Evolutionary conservation across 2,797 vertebrate genomes (phyloP).

Genomic region (Protonibea diacanthus): DNA sequence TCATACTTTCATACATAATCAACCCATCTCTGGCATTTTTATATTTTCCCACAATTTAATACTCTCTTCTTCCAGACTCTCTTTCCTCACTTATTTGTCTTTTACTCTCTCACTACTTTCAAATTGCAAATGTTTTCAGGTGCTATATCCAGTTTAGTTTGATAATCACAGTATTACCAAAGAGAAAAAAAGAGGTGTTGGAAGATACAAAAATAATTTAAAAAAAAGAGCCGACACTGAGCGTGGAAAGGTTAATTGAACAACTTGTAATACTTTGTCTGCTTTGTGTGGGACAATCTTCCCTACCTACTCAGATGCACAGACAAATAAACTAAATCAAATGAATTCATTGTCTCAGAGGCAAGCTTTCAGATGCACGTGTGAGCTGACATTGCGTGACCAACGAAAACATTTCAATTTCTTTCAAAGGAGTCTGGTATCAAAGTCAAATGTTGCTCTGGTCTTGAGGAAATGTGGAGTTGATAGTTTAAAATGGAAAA

Average conservation of each 20-base stretch:
- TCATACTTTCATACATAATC: neutral
- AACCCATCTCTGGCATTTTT: neutral
- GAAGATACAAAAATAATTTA: too few species aligned
- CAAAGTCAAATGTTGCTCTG: conserved; percentile 57
- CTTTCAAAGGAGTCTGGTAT: conserved; percentile 30
- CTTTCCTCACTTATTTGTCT: neutral
- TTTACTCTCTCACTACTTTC: neutral
- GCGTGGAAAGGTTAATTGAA: conserved; percentile 48
- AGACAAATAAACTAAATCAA: conserved; percentile 52
- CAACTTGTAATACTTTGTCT: conserved; percentile 39
- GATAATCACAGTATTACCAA: conserved; percentile 14
- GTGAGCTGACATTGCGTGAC: conserved; percentile 26
- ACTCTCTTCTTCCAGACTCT: neutral
- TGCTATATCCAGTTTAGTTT: conserved; percentile 18
- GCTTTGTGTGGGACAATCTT: conserved; percentile 35
- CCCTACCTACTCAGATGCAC: conserved; percentile 37
- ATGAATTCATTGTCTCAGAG: conserved; percentile 36
- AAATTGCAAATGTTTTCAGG: conserved; percentile 4
- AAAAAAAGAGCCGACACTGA: conserved; percentile 8
- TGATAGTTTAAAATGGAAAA: conserved; percentile 57
- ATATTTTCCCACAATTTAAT: neutral
- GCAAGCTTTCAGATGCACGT: conserved; percentile 25
- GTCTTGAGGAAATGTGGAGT: conserved; percentile 38
- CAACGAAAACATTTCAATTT: conserved; percentile 29
- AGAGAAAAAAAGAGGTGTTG: neutral